Evolutionary conservation across 2,797 vertebrate species (phyloP).

Genomic region (Mycteria americana): DNA sequence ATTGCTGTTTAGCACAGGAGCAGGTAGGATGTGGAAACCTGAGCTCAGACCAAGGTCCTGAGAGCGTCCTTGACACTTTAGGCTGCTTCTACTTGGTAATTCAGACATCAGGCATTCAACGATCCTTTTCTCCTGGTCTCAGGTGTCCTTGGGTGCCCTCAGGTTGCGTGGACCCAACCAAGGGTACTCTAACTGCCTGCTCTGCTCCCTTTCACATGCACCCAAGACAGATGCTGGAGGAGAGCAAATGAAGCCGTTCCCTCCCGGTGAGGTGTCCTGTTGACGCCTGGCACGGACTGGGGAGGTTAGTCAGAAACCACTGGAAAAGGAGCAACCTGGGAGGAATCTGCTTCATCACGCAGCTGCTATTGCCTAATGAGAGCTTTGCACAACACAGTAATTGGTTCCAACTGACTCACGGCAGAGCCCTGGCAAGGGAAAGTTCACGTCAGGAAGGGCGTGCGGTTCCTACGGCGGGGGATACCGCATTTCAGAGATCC

Average conservation of each 20-base stretch:
- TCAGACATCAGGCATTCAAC: accelerated
- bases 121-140: not conserved
- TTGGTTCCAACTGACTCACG: constrained; percentile 38
- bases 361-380: constrained; percentile 44
- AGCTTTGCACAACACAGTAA: constrained; percentile 36
- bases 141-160: not conserved
- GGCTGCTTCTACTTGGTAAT: not conserved
- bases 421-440: not conserved
- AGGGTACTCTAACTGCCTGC: not conserved
- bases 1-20: not conserved
- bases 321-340: not conserved
- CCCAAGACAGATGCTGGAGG: not conserved
- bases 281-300: accelerated
- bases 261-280: not conserved
- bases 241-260: not conserved
- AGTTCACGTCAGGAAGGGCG: not conserved
- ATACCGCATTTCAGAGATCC: not conserved
- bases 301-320: constrained; percentile 41
- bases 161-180: not conserved
- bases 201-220: not conserved
- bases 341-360: constrained; percentile 22
- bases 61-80: not conserved
- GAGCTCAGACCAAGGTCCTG: not conserved
- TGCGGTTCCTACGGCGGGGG: accelerated
- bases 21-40: not conserved